Base-by-base conservation (phyloP, 37 sponge, comb jelly and placozoan genomes). In the Beroe ovata region DNA sequence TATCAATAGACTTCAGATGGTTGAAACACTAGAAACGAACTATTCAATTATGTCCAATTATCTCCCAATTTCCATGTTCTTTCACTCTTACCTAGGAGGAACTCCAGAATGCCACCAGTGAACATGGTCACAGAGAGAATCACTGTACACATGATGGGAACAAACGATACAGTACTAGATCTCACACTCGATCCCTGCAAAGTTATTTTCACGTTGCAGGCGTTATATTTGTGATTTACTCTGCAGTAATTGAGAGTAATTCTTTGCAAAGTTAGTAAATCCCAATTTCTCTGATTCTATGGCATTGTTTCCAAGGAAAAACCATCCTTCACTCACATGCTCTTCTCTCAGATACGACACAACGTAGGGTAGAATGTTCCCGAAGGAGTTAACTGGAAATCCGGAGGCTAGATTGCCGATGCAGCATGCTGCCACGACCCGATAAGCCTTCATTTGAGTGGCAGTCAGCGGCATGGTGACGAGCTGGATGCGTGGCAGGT, bases 61-160 rank as follows among this genome's bases (percentile, higher is more conserved):
- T n/a, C n/a, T n/a, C n/a, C n/a, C n/a, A n/a, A n/a, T n/a, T n/a
- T n/a, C n/a, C n/a, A n/a, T n/a, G n/a, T n/a, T n/a, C n/a, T n/a
- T n/a, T n/a, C n/a, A n/a, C 36, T 42, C 84, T 21, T 19, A 77
- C 84, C 84, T 40, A 77, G 42, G 18, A 77, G 84, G 23, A 36
- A 42, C 28, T 77, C 84, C 2, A 77, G 84, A 6, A 77, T 30
- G 8, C 84, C 38, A 4, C 84, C 84, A 26, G 84, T 77, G 47
- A 77, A 77, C 84, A 77, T 77, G 22, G 84, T 77, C 1, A 39
- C 84, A 14, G 84, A 77, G 84, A 77, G 84, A 3, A 77, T 77
- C 16, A 77, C 33, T 0, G 84, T 77, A 40, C 84, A 77, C 84
- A 77, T 77, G 84, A 77, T 77, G 11, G 84, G 84, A 4, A 77